phyloP scores from a whole-genome alignment of 2,888 invertebrate species.

The Eremobia ochroleuca region DNA sequence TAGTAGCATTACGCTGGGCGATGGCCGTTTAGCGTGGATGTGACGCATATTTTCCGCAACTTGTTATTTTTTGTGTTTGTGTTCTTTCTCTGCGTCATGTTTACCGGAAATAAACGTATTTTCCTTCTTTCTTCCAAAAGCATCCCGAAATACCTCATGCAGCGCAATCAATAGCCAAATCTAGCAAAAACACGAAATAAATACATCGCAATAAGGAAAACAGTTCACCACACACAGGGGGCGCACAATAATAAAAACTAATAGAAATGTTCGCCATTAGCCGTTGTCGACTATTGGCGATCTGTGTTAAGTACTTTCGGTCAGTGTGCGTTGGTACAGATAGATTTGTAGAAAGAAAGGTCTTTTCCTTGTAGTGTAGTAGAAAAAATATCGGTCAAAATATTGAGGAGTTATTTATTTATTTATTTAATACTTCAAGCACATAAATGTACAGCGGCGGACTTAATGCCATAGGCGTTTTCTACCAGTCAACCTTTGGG shows the following conservation, averaged over 20 bases:
- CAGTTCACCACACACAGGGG: slow-evolving; percentile 42
- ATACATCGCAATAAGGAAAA: slow-evolving; percentile 57
- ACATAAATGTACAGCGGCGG: no score
- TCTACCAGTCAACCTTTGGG: no score
- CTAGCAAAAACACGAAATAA: slow-evolving; percentile 54
- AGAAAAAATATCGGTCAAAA: not conserved
- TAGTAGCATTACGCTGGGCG: no score
- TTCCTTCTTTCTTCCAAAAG: not conserved
- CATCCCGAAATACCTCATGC: not conserved
- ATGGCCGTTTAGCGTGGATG: no score
- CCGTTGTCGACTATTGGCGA: slow-evolving; percentile 68
- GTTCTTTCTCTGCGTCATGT: not conserved
- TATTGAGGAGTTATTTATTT: no score
- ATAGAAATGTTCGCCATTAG: slow-evolving; percentile 71
- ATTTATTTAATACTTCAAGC: no score
- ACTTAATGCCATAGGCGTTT: no score
- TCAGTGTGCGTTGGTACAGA: slow-evolving; percentile 16
- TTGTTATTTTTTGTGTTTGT: not conserved
- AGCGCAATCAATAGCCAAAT: slow-evolving; percentile 48
- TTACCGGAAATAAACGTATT: not conserved
- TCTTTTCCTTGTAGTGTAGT: not conserved
- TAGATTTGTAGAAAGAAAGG: slow-evolving; percentile 29
- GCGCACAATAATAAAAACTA: slow-evolving; percentile 73
- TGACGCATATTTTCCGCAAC: no score
- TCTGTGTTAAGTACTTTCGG: slow-evolving; percentile 52